Evolutionary conservation across 92 coral and sea anemone species (phyloP).

Genomic region (Heteractis magnifica): DNA sequence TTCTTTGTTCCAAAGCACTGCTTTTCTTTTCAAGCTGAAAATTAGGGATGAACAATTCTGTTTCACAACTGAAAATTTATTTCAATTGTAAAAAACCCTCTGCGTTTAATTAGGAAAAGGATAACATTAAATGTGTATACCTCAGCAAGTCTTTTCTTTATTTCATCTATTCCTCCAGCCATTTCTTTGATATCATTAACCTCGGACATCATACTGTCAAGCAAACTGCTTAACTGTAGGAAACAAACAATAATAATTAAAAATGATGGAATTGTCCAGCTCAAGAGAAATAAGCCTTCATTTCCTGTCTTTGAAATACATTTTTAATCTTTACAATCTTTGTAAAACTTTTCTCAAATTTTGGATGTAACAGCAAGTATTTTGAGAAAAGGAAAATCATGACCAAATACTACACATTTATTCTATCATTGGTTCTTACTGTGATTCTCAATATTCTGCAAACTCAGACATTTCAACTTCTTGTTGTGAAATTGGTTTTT

Average conservation of each 20-base stretch:
- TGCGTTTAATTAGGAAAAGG: not conserved
- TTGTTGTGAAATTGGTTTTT: too few species aligned
- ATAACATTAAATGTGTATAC: constrained; percentile 24
- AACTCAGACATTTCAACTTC: too few species aligned
- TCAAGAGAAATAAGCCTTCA: too few species aligned
- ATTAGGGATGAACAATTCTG: not conserved
- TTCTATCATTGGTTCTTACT: too few species aligned
- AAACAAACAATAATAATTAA: not conserved
- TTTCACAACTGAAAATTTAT: not conserved
- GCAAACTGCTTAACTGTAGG: constrained; percentile 68
- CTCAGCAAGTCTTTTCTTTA: constrained; percentile 68
- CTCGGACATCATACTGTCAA: constrained; percentile 88
- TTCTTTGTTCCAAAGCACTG: constrained; percentile 61
- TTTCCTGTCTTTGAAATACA: too few species aligned
- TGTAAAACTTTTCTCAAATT: too few species aligned
- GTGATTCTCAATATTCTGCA: too few species aligned
- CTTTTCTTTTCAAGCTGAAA: constrained; percentile 72
- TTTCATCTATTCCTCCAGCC: constrained; percentile 61
- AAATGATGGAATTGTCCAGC: not conserved
- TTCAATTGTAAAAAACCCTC: too few species aligned
- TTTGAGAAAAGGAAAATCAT: too few species aligned
- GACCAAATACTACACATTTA: too few species aligned
- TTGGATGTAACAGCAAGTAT: too few species aligned
- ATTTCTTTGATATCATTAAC: constrained; percentile 79
- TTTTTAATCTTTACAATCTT: too few species aligned